Percentiles rank a stretch among this genome's conserved stretches.
phyloP scores from a whole-genome alignment of 2,888 invertebrate genomes.

The Drosophila koepferae region DNA sequence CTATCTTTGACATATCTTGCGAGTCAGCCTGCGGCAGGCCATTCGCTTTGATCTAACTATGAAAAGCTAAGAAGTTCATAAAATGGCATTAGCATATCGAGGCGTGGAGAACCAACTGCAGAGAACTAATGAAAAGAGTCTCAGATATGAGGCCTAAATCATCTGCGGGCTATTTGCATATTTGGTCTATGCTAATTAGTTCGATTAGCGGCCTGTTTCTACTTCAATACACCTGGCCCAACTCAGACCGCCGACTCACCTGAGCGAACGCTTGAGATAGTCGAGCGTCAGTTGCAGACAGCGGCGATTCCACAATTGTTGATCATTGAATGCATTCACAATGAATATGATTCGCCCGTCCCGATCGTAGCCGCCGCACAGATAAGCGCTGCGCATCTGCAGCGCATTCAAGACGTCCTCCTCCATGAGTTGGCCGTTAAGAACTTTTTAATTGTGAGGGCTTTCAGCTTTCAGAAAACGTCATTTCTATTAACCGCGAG shows the following conservation, averaged over 20 bases:
- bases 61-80: conserved; percentile 11
- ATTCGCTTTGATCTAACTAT: conserved; percentile 11
- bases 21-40: conserved; percentile 14
- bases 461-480: conserved; percentile 30
- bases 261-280: conserved; percentile 84
- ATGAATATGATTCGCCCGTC: conserved; percentile 88
- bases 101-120: conserved; percentile 17
- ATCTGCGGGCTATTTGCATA: conserved; percentile 69
- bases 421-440: conserved; percentile 85
- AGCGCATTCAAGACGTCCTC: conserved; percentile 87
- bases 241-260: conserved; percentile 73
- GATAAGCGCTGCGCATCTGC: conserved; percentile 87
- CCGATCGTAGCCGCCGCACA: conserved; percentile 89
- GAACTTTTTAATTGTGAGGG: conserved; percentile 37
- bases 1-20: conserved; percentile 10
- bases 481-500: conserved; percentile 51
- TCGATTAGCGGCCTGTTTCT: conserved; percentile 42
- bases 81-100: conserved; percentile 40
- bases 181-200: conserved; percentile 65
- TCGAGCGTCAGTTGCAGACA: conserved; percentile 83
- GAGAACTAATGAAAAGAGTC: conserved; percentile 61
- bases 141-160: conserved; percentile 46
- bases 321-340: conserved; percentile 87
- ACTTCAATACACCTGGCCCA: neutral
- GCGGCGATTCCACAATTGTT: conserved; percentile 85